phyloP scores from a whole-genome alignment of 2,888 invertebrate species.

The Lampropteryx suffumata region DNA sequence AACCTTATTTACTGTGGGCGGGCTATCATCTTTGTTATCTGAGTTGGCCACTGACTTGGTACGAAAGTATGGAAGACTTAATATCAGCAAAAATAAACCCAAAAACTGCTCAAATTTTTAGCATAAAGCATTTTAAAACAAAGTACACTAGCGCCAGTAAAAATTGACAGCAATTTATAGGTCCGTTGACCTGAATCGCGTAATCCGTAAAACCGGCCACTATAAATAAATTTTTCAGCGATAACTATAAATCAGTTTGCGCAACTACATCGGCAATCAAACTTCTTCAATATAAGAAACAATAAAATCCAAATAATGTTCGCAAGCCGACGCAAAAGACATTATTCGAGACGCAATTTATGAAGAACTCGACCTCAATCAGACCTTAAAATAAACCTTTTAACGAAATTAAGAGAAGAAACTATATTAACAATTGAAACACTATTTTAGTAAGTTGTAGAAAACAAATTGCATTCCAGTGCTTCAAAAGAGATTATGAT shows the following conservation, averaged over 20 bases:
- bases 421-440: no score
- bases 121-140: slow-evolving; percentile 4
- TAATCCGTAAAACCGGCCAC: slow-evolving; percentile 22
- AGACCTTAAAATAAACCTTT: no score
- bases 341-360: background rate
- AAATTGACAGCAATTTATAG: slow-evolving; percentile 16
- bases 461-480: no score
- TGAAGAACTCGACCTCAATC: no score
- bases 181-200: slow-evolving; percentile 31
- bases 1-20: no score
- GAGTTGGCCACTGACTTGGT: no score
- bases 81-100: background rate
- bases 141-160: slow-evolving; percentile 1
- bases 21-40: no score
- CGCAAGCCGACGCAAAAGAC: background rate
- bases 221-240: slow-evolving; percentile 25
- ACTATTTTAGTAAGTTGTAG: no score
- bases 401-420: no score
- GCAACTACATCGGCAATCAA: slow-evolving; percentile 22
- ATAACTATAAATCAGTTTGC: slow-evolving; percentile 31
- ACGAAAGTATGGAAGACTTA: no score
- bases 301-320: slow-evolving; percentile 15
- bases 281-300: slow-evolving; percentile 12
- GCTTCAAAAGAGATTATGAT: no score
- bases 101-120: background rate